Base-by-base conservation (phyloP, 2,888 invertebrate species). In the Leptopilina myrica region DNA sequence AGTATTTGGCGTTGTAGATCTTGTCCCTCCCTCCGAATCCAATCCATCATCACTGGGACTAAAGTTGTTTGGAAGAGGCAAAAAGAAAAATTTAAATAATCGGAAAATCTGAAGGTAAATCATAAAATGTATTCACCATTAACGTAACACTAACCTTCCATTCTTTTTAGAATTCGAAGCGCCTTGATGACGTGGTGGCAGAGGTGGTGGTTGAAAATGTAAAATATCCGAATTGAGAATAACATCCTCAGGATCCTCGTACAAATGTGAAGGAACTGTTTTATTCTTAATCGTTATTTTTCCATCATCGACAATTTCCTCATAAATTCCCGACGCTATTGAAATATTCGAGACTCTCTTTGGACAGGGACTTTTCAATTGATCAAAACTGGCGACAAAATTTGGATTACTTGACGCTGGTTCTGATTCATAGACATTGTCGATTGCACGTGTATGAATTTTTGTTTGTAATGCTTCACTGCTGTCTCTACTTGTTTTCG, bases 251-350 rank as follows among this genome's bases (percentile, higher is more conserved):
- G 83, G 79, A 67, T 80, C 79, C 67, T 82, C 64, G 81, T 87
- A 89, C 0, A 88, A 80, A 79, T 88, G 26, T 12, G 69, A 46
- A 53, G 69, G 69, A 26, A 69, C 5, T 7, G 26, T 69, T 5
- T 49, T 7, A 53, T 26, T 69, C 5, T 69, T 69, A 1, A 12
- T 7, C 8, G 26, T 33, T 33, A 33, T 20, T 69, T 69, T 69
- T n/a, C 69, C 53, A 9, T 69, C 69, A 53, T 95, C 95, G 0
- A 93, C 90, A 82, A 95, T 95, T 91, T 95, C 95, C 87, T 95
- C 95, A 90, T 95, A 95, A 84, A 95, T 94, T 65, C 95, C 95
- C 0, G 95, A 95, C 26, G 94, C 93, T 5, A 94, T 87, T 0
- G 95, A 95, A 66, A 93, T 92, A 43, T 94, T 92, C 0, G 95